Percentiles rank a stretch among this genome's conserved stretches.
These are phyloP conservation scores for Drosophila tani DNA, from an alignment of 1,140 invertebrate genomes.

Conservation along the genomic window DNA sequence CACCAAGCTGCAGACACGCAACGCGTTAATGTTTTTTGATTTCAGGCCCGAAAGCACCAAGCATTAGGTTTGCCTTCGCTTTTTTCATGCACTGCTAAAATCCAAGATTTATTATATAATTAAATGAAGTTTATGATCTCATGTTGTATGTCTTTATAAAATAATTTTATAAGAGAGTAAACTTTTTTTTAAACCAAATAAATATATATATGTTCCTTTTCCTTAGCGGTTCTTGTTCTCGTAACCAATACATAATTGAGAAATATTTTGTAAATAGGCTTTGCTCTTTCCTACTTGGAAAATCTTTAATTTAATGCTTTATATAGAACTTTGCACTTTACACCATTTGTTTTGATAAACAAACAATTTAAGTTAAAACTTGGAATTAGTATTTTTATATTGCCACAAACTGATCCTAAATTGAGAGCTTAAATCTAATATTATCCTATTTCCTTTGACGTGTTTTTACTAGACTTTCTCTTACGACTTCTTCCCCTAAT, in stretches of 20 bases:
- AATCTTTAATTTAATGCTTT: background rate
- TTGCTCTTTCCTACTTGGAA: no score
- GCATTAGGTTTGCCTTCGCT: slow-evolving; percentile 40
- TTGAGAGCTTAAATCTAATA: no score
- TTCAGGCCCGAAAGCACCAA: slow-evolving; percentile 59
- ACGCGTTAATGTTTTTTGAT: slow-evolving; percentile 82
- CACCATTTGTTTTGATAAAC: no score
- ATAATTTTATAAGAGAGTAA: background rate
- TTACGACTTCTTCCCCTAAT: background rate
- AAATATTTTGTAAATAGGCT: no score
- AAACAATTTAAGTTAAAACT: no score
- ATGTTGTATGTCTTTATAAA: background rate
- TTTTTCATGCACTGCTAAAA: slow-evolving; percentile 21
- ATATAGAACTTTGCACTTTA: background rate
- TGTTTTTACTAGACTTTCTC: no score
- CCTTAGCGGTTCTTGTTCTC: no score
- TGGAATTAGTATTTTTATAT: no score
- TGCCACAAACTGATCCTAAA: no score
- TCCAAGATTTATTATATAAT: background rate
- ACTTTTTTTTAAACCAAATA: background rate
- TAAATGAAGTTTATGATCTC: no score
- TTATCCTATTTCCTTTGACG: fast-evolving
- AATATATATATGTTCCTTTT: no score
- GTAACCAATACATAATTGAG: no score
- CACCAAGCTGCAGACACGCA: slow-evolving; percentile 58